Base-by-base conservation (phyloP, 2,797 vertebrate genomes). In the Austrolebias charrua region DNA sequence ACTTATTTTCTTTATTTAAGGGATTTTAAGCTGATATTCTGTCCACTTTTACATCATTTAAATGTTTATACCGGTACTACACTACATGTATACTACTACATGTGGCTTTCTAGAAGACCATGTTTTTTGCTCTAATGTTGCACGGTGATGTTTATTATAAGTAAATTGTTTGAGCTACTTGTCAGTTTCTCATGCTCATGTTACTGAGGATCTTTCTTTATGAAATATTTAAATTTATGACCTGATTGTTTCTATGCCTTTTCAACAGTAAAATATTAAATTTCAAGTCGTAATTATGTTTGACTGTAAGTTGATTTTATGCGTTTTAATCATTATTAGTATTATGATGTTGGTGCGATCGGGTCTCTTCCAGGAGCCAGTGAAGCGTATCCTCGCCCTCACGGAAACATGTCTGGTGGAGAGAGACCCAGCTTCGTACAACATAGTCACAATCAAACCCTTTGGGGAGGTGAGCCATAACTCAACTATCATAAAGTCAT, bases 331-430 rank as follows among this genome's bases (percentile, higher is more conserved):
- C 4, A 31, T 20, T 45, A 8, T 58, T 40, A 2, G 12, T 51
- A 16, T 42, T 35, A 6, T 57, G 1, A 5, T n/a, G 6, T 51
- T 28, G 48, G 9, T 66, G n/a, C 8, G 13, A n/a, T 67, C 10
- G 38, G 55, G 14, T 85, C 7, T 53, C 55, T 55, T 85, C 82
- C 33, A 99, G 98, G 98, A 99, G 73, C 96, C 97, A 4, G 90
- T 95, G 9, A 98, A 95, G 82, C 95, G 98, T 78, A 91, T 98
- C 49, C 83, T 99, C 65, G 94, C 94, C 16, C 94, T 99, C 74
- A 99, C 98, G 24, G 98, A 99, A 91, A 98, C 96, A 1, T 98
- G 96, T 84, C 89, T 99, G 66, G 96, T 99, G 69, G 97, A 99
- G 86, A 91, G 97, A 74, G 98, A 99, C 82, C 97, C 96, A 10